These are phyloP conservation scores for Entomobrya multifasciata DNA, from an alignment of 2,888 invertebrate species.

Conservation along the genomic window DNA sequence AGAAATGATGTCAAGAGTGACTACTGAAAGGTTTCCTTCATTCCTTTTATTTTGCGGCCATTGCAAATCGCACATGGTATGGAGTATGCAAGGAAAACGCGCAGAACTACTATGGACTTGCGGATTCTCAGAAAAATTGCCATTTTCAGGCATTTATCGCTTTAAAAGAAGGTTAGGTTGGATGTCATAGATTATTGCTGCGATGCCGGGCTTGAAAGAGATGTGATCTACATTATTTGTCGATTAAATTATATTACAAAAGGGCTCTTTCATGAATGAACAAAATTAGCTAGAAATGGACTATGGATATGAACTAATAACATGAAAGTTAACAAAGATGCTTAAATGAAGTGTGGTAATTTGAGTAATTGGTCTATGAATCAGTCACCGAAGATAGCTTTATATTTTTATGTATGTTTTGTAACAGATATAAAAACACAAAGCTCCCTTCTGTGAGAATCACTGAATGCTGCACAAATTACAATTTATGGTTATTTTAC, in stretches of 20 bases:
- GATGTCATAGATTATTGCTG: not conserved
- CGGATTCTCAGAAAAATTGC: not conserved
- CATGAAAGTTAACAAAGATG: not conserved
- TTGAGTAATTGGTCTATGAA: too few relatives aligned
- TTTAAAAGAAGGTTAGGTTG: not conserved
- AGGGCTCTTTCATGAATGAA: not conserved
- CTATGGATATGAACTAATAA: too few relatives aligned
- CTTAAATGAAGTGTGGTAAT: too few relatives aligned
- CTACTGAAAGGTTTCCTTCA: conserved; percentile 38
- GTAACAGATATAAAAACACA: too few relatives aligned
- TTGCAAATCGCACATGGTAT: not conserved
- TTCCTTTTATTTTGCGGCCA: not conserved
- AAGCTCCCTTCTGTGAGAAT: too few relatives aligned
- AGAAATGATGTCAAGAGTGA: conserved; percentile 37
- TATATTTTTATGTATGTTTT: too few relatives aligned
- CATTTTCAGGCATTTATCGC: not conserved
- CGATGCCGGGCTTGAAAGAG: not conserved
- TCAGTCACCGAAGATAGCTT: too few relatives aligned
- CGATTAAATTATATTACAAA: conserved; percentile 16
- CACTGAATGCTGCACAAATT: too few relatives aligned
- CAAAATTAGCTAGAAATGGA: conserved; percentile 1
- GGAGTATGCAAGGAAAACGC: too few relatives aligned
- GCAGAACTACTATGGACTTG: not conserved
- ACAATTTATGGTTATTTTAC: too few relatives aligned
- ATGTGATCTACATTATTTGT: conserved; percentile 29